These are phyloP conservation scores for Eurytoma californica DNA, from an alignment of 2,888 invertebrate species.

Conservation along the genomic window DNA sequence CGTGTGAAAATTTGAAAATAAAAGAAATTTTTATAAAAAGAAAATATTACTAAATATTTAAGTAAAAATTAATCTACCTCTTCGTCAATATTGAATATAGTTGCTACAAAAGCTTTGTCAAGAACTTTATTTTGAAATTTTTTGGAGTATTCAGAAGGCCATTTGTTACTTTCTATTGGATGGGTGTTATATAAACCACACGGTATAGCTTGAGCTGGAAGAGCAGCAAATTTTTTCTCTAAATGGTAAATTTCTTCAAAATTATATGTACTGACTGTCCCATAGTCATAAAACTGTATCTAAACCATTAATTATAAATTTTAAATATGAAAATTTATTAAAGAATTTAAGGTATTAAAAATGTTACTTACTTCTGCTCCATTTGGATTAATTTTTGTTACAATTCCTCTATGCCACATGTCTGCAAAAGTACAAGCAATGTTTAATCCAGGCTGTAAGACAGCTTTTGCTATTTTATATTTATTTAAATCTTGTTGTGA, in stretches of 20 bases:
- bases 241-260: conserved; percentile 64
- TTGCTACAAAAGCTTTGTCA: conserved; percentile 48
- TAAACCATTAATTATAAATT: conserved; percentile 54
- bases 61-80: conserved; percentile 30
- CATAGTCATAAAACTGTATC: conserved; percentile 71
- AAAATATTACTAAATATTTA: too few relatives aligned
- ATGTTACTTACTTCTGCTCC: conserved; percentile 63
- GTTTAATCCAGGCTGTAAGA: conserved; percentile 67
- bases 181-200: conserved; percentile 66
- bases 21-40: not conserved
- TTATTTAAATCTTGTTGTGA: conserved; percentile 27
- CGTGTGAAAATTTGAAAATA: not conserved
- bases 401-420: conserved; percentile 69
- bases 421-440: conserved; percentile 65
- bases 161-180: conserved; percentile 60
- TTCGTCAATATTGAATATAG: conserved; percentile 9
- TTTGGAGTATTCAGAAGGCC: conserved; percentile 59
- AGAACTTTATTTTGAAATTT: conserved; percentile 58
- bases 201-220: conserved; percentile 70
- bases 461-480: conserved; percentile 64
- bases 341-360: not conserved
- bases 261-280: conserved; percentile 64
- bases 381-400: conserved; percentile 65
- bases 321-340: not conserved
- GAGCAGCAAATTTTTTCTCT: conserved; percentile 63